These are phyloP conservation scores for Crotophaga sulcirostris DNA, from an alignment of 2,113 vertebrate genomes.

Conservation along the genomic window DNA sequence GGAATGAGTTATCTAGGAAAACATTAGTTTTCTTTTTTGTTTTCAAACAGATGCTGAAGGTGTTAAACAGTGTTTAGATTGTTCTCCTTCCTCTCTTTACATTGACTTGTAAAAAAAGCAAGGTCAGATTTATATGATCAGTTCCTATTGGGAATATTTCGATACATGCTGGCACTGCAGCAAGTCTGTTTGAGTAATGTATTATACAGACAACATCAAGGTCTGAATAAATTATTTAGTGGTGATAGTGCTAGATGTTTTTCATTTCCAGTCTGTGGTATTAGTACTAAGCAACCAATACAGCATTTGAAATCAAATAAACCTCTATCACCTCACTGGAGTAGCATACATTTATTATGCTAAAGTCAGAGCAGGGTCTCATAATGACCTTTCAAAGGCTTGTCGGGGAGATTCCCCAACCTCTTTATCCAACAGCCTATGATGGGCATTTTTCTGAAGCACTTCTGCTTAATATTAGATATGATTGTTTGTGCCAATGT, in stretches of 20 bases:
- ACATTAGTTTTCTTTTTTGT: constrained; percentile 72
- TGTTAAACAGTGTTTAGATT: constrained; percentile 69
- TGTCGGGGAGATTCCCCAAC: background rate
- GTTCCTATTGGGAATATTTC: constrained; percentile 53
- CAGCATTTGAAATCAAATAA: constrained; percentile 21
- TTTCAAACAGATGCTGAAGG: constrained; percentile 68
- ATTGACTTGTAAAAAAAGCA: constrained; percentile 55
- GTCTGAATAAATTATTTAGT: constrained; percentile 70
- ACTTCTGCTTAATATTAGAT: background rate
- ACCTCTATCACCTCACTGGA: background rate
- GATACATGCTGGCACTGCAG: constrained; percentile 40
- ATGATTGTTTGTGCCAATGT: background rate
- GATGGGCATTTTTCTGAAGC: background rate
- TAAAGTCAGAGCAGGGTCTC: background rate
- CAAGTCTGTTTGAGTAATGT: constrained; percentile 50
- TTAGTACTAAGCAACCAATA: constrained; percentile 20
- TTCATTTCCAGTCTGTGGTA: constrained; percentile 45
- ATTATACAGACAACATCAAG: constrained; percentile 65
- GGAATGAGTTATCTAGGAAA: constrained; percentile 63
- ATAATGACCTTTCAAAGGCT: background rate
- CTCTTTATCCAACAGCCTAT: background rate
- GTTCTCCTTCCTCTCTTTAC: constrained; percentile 58
- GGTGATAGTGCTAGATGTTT: constrained; percentile 43
- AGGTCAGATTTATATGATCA: constrained; percentile 58
- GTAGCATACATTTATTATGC: background rate